Evolutionary conservation across 92 coral and sea anemone genomes (phyloP), one percentile per base, ranked within the genome.

Genomic region (Umimayanthus kanabou): DNA sequence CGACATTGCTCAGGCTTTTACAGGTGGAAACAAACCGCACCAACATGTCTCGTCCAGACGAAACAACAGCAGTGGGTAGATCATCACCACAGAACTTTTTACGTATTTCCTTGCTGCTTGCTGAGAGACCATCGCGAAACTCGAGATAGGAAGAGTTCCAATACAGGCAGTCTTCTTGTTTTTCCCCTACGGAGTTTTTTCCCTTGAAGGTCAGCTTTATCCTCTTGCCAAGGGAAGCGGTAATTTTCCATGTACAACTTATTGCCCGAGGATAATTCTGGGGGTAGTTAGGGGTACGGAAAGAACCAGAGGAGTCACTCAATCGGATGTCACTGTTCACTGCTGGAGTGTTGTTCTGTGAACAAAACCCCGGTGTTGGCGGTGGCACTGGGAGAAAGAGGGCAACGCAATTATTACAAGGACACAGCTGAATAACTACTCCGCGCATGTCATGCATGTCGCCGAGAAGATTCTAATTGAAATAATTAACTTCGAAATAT

Each of bases 101-200:
- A 39, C 53, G 79, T 39, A 89, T 69, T 80, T 45, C 58, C 9
- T 81, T 30, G 79, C 91, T 89, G 49, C 57, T 47, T 13, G 85
- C 88, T 16, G 61, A 80, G 9, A 78, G 79, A 14, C 91, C 91
- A 10, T 89, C 85, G 13, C 88, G 91, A 10, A 89, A 77, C 74
- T 47, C 55, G 23, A 89, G 39, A 64, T 84, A 89, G 84, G 78
- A 85, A 28, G 61, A 72, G 33, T 76, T 13, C 5, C 88, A 29
- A 37, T 33, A 28, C 73, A 26, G 70, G 45, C 79, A 75, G 45
- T 75, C 50, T 4, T 75, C 79, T 33, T 2, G 37, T 33, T 33
- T 33, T 33, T 33, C 37, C 37, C 37, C 37, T 33, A 33, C 37
- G 37, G 37, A 33, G 37, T 33, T 33, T 33, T 33, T 33, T 2